phyloP scores from a whole-genome alignment of 2,797 vertebrate species.

The Benthosema pterotum region DNA sequence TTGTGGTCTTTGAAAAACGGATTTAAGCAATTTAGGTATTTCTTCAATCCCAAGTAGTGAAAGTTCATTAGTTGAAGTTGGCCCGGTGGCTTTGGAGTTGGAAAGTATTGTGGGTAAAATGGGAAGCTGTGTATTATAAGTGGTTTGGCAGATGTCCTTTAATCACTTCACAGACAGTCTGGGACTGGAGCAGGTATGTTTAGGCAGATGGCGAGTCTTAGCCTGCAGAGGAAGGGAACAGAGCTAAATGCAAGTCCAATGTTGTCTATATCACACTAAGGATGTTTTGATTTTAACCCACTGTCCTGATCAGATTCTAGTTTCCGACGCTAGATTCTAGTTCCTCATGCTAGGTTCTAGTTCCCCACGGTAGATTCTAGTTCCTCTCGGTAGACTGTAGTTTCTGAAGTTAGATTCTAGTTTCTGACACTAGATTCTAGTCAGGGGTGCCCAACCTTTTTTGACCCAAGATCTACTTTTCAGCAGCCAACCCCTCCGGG shows the following conservation, averaged over 20 bases:
- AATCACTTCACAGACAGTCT: slow-evolving; percentile 44
- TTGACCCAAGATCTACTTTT: too few species aligned
- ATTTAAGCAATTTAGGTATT: slow-evolving; percentile 32
- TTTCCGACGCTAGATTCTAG: too few species aligned
- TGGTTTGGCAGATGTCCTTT: slow-evolving; percentile 62
- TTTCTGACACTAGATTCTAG: too few species aligned
- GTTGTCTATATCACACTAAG: not conserved
- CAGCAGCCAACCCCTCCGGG: too few species aligned
- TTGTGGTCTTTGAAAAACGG: slow-evolving; percentile 38
- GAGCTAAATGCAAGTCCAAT: not conserved
- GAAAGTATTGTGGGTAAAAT: slow-evolving; percentile 33
- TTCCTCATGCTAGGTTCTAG: too few species aligned
- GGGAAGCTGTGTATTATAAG: slow-evolving; percentile 43
- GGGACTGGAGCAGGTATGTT: slow-evolving; percentile 25
- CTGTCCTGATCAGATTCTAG: too few species aligned
- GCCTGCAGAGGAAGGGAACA: slow-evolving; percentile 21
- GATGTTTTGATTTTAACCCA: not conserved
- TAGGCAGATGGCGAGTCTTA: slow-evolving; percentile 41
- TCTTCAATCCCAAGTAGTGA: slow-evolving; percentile 34
- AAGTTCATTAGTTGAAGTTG: slow-evolving; percentile 47
- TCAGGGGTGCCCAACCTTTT: too few species aligned
- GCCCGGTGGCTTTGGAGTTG: slow-evolving; percentile 20
- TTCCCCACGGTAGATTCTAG: too few species aligned
- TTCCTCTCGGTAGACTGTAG: too few species aligned
- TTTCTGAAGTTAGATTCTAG: too few species aligned